Base-by-base conservation (phyloP, 2,888 invertebrate genomes). In the Arrhopalites spinosus region DNA sequence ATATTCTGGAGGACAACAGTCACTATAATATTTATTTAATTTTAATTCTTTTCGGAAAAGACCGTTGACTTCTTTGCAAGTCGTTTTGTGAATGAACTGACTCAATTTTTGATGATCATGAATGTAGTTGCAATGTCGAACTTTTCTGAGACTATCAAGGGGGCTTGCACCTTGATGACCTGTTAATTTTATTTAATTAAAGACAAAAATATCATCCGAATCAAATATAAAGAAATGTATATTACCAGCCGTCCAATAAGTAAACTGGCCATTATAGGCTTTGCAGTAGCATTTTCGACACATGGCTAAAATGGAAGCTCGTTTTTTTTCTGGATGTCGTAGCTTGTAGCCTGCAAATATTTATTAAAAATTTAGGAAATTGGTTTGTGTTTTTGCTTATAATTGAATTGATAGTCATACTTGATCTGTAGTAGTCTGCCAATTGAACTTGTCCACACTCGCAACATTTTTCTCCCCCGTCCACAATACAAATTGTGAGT, bases 271-370 rank as follows among this genome's bases (percentile, higher is more conserved):
- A 47, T 76, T 76, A 50, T 45, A 64, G 1, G 75, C 76, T 69
- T 43, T 29, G 45, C 78, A 78, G 63, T 78, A 78, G 30, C 78
- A 78, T 59, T 69, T 73, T 25, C 78, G 73, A 59, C 78, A 78
- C 15, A 78, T 59, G 15, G 68, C 70, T 2, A 73, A 36, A 2
- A 29, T 43, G 13, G 53, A 20, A 0, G 63, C 59, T 20, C 66
- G 7, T 23, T 67, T 68, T 7, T 36, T 45, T 8, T 73, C 53
- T 2, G 75, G 75, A 36, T 72, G 68, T 1, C 36, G 7, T 3
- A 78, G 23, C 45, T 70, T n/a, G n/a, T n/a, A n/a, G n/a, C n/a
- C n/a, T n/a, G n/a, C n/a, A n/a, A n/a, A n/a, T n/a, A n/a, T n/a
- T n/a, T n/a, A n/a, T n/a, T n/a, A n/a, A n/a, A n/a, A n/a, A n/a